Base-by-base conservation (phyloP, 1,140 invertebrate species). In the Aphelenchoides besseyi region DNA sequence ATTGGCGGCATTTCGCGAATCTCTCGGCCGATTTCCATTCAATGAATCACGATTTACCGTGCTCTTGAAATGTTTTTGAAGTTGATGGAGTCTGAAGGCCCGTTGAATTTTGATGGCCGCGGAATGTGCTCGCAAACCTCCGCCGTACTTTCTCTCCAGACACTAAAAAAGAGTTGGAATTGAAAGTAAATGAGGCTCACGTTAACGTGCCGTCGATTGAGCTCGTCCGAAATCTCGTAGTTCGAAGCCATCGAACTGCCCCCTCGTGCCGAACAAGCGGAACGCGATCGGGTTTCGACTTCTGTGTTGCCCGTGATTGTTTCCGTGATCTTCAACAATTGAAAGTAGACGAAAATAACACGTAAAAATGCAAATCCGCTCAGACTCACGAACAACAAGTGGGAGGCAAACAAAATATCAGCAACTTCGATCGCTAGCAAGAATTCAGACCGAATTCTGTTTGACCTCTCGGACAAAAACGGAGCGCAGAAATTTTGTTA, bases 61-160 rank as follows among this genome's bases (percentile, higher is more conserved):
- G 61, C 64, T 29, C 28, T 52, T 69, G 28, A 71, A 71, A 29
- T 72, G 71, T 48, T 74, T 54, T 53, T 74, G 18, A 16, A 72
- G 30, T n/a, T 36, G 68, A 32, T 75, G 74, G 28, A 26, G 18
- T n/a, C 71, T 70, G 62, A 72, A 72, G 12, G 70, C 53, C 29
- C 71, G 18, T 66, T 72, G 71, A 53, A 72, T 72, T 9, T 33
- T 32, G 23, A 54, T 72, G 23, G 71, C 71, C 8, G 71, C 71
- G 16, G 52, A 29, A 63, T 72, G 71, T n/a, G 71, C 71, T 23
- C 70, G 35, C 9, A 72, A n/a, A 16, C 70, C 23, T 9, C 71
- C 71, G 9, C 71, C 71, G 30, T 72, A 72, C 30, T 72, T 72
- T 23, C 59, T 54, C 35, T 72, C 71, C 29, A 72, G 28, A 29